Base-by-base conservation (phyloP, 1,140 invertebrate genomes). In the Drosophila saltans region DNA sequence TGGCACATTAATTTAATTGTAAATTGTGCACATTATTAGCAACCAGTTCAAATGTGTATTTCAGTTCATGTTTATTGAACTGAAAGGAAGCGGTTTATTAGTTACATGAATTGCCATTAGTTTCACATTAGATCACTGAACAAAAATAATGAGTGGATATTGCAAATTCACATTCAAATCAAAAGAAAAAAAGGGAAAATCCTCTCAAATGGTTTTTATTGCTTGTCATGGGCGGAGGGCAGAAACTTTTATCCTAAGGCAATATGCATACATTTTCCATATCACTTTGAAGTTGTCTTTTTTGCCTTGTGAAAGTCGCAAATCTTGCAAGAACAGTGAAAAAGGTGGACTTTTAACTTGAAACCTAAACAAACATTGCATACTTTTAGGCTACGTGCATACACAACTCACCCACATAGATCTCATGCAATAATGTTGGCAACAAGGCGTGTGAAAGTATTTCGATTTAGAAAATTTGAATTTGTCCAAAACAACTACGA, bases 401-500 rank as follows among this genome's bases (percentile, higher is more conserved):
- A 75, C 78, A 77, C 81, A 80, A 43, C 41, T 21, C 7, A 48
- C 45, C 21, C 16, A 21, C 9, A 48, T 21, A 48, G 6, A 73
- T 16, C 62, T 57, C 66, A 69, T 66, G 72, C 66, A 66, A 77
- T 73, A 81, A 82, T 63, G 74, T 57, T 56, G 39, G 10, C 11
- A 24, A 57, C 58, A 58, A 28, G 60, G 30, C 43, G 59, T 62
- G 45, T 52, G 71, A 80, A 80, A 83, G 83, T 88, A 83, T 89
- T 80, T 88, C 83, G 80, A 83, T 88, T 83, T 80, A 71, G 64
- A 75, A 89, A 86, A 83, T 86, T 82, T 83, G 83, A 88, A 83
- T 86, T 83, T 67, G 3, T 56, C 16, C 41, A n/a, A 36, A 36
- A 65, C 40, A 30, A 39, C 66, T 81, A 69, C 48, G 68, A 56